Percentiles rank a stretch among this genome's conserved stretches.
These are phyloP conservation scores for Orussus abietinus DNA, from an alignment of 1,140 invertebrate genomes.

Conservation along the genomic window DNA sequence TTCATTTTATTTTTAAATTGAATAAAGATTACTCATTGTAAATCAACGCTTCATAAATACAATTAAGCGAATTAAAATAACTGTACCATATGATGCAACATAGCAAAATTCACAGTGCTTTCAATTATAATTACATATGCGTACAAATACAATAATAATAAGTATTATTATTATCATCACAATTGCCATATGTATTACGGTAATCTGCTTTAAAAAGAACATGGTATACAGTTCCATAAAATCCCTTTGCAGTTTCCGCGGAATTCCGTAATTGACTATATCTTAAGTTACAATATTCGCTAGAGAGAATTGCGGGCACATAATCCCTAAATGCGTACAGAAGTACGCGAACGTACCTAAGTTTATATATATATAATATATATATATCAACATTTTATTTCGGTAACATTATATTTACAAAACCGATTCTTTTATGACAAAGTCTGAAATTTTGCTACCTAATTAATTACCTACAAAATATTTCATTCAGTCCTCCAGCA, in stretches of 20 bases:
- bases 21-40: too few relatives aligned
- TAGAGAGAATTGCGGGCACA: constrained; percentile 26
- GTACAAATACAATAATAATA: too few relatives aligned
- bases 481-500: constrained; percentile 36
- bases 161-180: too few relatives aligned
- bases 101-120: too few relatives aligned
- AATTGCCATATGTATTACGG: too few relatives aligned
- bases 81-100: too few relatives aligned
- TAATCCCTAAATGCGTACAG: constrained; percentile 16
- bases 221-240: too few relatives aligned
- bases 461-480: constrained; percentile 37
- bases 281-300: constrained; percentile 31
- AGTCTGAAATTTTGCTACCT: constrained; percentile 33
- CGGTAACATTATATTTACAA: constrained; percentile 37
- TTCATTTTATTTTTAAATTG: constrained; percentile 11
- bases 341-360: constrained; percentile 21
- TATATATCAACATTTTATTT: constrained; percentile 18
- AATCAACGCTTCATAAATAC: too few relatives aligned
- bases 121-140: too few relatives aligned
- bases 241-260: too few relatives aligned
- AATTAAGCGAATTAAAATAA: too few relatives aligned
- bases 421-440: constrained; percentile 25
- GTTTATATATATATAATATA: constrained; percentile 22
- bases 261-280: constrained; percentile 44
- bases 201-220: too few relatives aligned